These are phyloP conservation scores for Cantharis flavilabris DNA, from an alignment of 2,888 invertebrate genomes.

Conservation along the genomic window DNA sequence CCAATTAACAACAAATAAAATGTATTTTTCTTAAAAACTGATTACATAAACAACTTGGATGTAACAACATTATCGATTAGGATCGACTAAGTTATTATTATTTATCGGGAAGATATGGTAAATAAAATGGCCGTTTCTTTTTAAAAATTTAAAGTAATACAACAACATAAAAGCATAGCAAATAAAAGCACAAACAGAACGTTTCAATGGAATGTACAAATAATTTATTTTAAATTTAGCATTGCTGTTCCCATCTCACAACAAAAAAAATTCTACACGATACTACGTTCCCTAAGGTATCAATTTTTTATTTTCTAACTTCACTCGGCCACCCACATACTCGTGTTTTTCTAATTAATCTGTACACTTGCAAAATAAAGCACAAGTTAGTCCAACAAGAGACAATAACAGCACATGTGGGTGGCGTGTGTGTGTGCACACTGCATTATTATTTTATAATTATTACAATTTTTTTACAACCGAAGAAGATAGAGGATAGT, in stretches of 20 bases:
- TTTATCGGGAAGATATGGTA: background rate
- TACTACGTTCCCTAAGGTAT: constrained; percentile 6
- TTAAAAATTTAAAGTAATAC: background rate
- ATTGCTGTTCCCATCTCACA: constrained; percentile 66
- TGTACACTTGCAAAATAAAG: constrained; percentile 9
- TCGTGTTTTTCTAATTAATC: constrained; percentile 13
- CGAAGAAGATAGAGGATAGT: constrained; percentile 17
- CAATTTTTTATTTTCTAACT: background rate
- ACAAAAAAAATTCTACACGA: constrained; percentile 42
- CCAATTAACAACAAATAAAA: constrained; percentile 31
- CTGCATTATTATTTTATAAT: constrained; percentile 5
- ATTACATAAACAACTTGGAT: constrained; percentile 28
- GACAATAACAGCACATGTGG: background rate
- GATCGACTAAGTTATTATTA: background rate
- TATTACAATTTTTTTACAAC: constrained; percentile 15
- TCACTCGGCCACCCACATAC: constrained; percentile 1
- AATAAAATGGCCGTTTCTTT: background rate
- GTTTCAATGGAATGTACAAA: constrained; percentile 81
- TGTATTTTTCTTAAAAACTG: constrained; percentile 26
- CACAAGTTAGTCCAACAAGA: background rate
- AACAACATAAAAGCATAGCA: constrained; percentile 58
- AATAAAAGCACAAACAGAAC: constrained; percentile 61
- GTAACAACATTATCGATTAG: constrained; percentile 24
- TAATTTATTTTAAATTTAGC: constrained; percentile 64
- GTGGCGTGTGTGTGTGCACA: constrained; percentile 16